A percentile compares a stretch with the other conserved stretches of the same genome.
Conservation (phyloP, 2,113 vertebrate genomes). For the Paramormyrops kingsleyae region DNA sequence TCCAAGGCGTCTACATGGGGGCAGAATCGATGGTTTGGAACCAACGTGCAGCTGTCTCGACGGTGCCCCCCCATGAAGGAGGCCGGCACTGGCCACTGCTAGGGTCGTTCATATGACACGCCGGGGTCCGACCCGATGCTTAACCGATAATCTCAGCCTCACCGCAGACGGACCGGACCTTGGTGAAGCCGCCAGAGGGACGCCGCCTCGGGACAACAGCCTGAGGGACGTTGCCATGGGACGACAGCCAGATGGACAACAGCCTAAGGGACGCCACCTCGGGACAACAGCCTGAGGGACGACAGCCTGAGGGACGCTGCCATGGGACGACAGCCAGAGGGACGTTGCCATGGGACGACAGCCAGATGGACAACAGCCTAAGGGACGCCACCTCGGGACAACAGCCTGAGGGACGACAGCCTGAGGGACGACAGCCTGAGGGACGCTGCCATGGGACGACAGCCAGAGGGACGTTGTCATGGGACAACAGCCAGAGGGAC, state of each 20-base stretch:
- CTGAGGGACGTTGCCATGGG: too few species aligned
- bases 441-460: too few species aligned
- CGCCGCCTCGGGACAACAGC: not conserved
- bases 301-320: too few species aligned
- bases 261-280: not conserved
- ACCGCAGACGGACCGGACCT: not conserved
- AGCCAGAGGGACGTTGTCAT: too few species aligned
- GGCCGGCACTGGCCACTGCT: not conserved
- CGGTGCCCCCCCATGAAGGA: constrained; percentile 28
- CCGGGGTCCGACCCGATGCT: not conserved
- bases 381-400: too few species aligned
- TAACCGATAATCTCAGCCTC: not conserved
- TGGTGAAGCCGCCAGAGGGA: not conserved
- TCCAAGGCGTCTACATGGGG: constrained; percentile 58
- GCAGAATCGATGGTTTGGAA: constrained; percentile 53
- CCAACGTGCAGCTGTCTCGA: constrained; percentile 43
- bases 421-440: too few species aligned
- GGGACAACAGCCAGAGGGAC: too few species aligned
- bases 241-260: not conserved
- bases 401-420: too few species aligned
- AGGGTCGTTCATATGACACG: not conserved
- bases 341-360: fast-evolving
- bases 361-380: too few species aligned
- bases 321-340: too few species aligned
- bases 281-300: not conserved